Conservation (phyloP, 2,113 vertebrate species). For the Ploceus nigricollis region DNA sequence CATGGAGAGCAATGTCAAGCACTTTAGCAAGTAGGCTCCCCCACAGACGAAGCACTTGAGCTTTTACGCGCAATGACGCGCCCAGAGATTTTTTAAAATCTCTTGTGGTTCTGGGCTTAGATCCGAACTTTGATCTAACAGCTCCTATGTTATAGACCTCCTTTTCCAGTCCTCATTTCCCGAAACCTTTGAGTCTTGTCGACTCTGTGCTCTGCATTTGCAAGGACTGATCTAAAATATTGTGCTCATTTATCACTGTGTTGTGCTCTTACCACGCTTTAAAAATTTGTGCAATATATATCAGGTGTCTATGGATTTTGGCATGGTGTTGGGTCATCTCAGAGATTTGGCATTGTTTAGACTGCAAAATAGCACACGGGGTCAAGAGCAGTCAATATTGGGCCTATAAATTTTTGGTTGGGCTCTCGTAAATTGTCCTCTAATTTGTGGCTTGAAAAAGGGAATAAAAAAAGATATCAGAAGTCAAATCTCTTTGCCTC, state of each 20-base stretch:
- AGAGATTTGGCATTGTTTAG: constrained; percentile 71
- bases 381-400: constrained; percentile 71
- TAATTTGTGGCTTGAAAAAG: constrained; percentile 68
- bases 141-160: not conserved
- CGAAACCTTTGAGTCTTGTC: not conserved
- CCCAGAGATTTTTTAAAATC: not conserved
- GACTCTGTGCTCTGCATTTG: not conserved
- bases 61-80: not conserved
- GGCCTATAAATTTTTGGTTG: constrained; percentile 70
- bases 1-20: not conserved
- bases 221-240: constrained; percentile 43
- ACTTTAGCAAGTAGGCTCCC: not conserved
- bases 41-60: not conserved
- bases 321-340: constrained; percentile 62
- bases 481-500: constrained; percentile 41
- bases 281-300: constrained; percentile 67
- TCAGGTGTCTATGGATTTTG: constrained; percentile 60
- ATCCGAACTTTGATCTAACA: not conserved
- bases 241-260: constrained; percentile 38
- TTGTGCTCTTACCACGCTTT: constrained; percentile 43
- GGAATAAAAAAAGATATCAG: not conserved
- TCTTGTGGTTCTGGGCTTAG: not conserved
- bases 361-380: constrained; percentile 66
- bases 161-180: not conserved
- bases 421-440: constrained; percentile 70